A percentile compares a stretch with the other conserved stretches of the same genome.
phyloP scores from a whole-genome alignment of 1,140 invertebrate species.

The Atta cephalotes region DNA sequence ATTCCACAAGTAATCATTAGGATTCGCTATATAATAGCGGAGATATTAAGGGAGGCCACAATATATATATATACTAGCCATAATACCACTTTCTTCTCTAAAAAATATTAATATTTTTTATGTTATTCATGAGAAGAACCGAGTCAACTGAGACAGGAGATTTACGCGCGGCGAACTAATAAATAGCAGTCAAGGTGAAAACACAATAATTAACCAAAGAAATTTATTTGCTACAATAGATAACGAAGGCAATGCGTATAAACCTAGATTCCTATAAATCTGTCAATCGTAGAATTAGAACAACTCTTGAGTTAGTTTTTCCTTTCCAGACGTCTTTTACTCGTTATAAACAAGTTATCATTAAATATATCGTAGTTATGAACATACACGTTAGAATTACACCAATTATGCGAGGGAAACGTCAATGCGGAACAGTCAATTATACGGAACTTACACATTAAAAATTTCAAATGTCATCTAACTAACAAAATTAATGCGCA shows the following conservation, averaged over 20 bases:
- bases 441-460: background rate
- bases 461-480: background rate
- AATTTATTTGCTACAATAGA: conserved; percentile 25
- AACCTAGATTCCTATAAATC: conserved; percentile 9
- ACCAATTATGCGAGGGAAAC: background rate
- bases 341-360: conserved; percentile 23
- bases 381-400: conserved; percentile 1
- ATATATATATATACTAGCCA: no score
- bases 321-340: background rate
- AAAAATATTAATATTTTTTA: background rate
- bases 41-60: no score
- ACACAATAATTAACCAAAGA: conserved; percentile 43
- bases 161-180: background rate
- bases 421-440: conserved; percentile 10
- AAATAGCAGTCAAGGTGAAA: conserved; percentile 19
- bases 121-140: background rate
- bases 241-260: conserved; percentile 31
- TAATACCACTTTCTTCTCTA: no score
- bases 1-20: no score
- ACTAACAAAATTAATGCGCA: conserved; percentile 3
- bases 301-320: conserved; percentile 6
- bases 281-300: conserved; percentile 43
- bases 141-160: background rate
- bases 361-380: background rate
- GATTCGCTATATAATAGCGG: no score